Conservation (phyloP, 1,140 invertebrate species). For the Thrips palmi region DNA sequence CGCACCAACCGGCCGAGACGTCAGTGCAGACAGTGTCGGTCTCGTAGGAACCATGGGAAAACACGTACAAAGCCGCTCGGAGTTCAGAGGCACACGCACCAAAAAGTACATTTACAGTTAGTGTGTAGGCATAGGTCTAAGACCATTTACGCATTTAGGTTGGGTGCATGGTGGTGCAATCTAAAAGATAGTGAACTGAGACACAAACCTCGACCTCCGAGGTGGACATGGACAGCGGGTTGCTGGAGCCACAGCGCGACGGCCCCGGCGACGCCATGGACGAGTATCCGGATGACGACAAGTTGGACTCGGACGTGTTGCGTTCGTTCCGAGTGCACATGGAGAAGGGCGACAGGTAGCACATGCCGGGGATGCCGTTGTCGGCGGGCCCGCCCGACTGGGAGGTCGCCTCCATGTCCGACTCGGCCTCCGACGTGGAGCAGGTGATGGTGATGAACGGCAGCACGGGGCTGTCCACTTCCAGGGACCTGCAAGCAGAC, state of each 20-base stretch:
- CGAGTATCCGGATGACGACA: constrained; percentile 64
- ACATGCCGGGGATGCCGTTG: constrained; percentile 31
- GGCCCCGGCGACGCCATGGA: constrained; percentile 62
- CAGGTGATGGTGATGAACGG: constrained; percentile 55
- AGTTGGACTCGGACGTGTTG: constrained; percentile 56
- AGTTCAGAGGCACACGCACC: too few species aligned
- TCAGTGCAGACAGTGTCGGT: too few species aligned
- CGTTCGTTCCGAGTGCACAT: constrained; percentile 44
- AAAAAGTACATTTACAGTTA: too few species aligned
- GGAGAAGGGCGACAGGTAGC: constrained; percentile 55
- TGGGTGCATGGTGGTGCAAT: constrained; percentile 28
- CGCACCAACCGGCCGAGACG: too few species aligned
- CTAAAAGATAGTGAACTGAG: too few species aligned
- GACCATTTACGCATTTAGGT: constrained; percentile 14
- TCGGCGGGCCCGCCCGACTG: constrained; percentile 7
- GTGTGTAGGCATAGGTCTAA: too few species aligned
- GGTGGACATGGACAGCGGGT: constrained; percentile 47
- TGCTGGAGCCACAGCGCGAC: constrained; percentile 53
- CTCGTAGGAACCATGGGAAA: too few species aligned
- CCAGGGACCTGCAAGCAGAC: too few species aligned
- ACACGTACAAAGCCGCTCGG: too few species aligned
- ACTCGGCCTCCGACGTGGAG: constrained; percentile 51
- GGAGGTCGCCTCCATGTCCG: constrained; percentile 35
- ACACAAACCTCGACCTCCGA: constrained; percentile 49
- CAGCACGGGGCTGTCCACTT: too few species aligned